Conservation (phyloP, 2,113 vertebrate species). For the Zeus faber region DNA sequence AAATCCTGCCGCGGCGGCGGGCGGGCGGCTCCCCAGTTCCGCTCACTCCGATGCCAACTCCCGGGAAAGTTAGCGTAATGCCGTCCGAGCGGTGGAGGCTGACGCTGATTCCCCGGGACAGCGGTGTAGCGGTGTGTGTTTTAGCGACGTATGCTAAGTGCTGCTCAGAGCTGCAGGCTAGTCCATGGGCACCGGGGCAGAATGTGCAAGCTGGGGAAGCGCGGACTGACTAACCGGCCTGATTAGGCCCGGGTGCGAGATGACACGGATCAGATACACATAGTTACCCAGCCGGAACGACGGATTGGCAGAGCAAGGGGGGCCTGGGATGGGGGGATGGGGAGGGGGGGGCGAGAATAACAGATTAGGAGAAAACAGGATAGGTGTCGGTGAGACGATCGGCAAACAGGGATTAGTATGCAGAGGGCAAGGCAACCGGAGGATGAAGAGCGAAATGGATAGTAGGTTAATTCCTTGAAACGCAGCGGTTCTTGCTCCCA, state of each 20-base stretch:
- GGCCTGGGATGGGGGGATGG: neutral
- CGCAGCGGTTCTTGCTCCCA: slow-evolving; percentile 39
- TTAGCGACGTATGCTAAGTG: slow-evolving; percentile 70
- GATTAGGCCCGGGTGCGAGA: slow-evolving; percentile 62
- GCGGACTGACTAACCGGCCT: slow-evolving; percentile 62
- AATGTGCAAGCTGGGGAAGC: slow-evolving; percentile 52
- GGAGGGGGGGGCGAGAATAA: slow-evolving; percentile 14
- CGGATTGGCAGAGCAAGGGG: slow-evolving; percentile 35
- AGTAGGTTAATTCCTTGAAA: slow-evolving; percentile 38
- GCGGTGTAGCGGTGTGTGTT: slow-evolving; percentile 63
- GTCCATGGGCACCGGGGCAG: slow-evolving; percentile 63
- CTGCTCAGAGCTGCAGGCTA: slow-evolving; percentile 59
- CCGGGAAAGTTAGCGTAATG: slow-evolving; percentile 55
- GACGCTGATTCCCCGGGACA: slow-evolving; percentile 64
- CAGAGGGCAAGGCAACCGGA: slow-evolving; percentile 6
- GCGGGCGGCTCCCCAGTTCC: slow-evolving; percentile 15
- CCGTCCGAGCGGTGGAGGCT: slow-evolving; percentile 43
- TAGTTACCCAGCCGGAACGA: slow-evolving; percentile 38
- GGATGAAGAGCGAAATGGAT: slow-evolving; percentile 30
- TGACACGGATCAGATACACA: slow-evolving; percentile 64
- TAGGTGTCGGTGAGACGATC: too few relatives aligned
- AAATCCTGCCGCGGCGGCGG: slow-evolving; percentile 11
- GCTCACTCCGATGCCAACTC: slow-evolving; percentile 54
- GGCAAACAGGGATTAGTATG: too few relatives aligned
- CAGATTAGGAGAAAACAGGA: too few relatives aligned